Conservation (phyloP, 2,797 vertebrate genomes). For the Ptychobarbus kaznakovi region DNA sequence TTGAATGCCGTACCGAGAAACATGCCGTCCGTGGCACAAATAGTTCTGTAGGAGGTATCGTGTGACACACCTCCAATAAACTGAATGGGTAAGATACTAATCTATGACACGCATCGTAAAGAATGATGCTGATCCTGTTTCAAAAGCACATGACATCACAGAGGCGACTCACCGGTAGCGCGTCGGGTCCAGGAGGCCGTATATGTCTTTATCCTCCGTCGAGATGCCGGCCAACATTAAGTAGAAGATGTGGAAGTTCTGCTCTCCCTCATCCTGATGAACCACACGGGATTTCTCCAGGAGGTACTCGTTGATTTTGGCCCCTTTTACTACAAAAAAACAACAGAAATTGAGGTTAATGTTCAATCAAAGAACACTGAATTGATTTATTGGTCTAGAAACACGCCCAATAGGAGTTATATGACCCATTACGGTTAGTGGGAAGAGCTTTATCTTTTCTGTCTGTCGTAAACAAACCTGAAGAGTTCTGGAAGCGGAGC, state of each 20-base stretch:
- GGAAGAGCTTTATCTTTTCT: not conserved
- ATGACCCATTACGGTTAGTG: not conserved
- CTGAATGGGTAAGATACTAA: not conserved
- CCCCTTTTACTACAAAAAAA: slow-evolving; percentile 73
- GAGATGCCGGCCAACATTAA: slow-evolving; percentile 79
- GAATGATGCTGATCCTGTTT: not conserved
- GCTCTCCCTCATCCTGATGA: slow-evolving; percentile 76
- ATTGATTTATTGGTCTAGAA: not conserved
- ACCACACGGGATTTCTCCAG: slow-evolving; percentile 82
- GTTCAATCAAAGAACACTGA: not conserved
- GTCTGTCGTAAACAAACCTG: slow-evolving; percentile 64
- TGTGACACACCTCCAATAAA: slow-evolving; percentile 4
- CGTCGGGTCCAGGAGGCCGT: slow-evolving; percentile 77
- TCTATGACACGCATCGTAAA: slow-evolving; percentile 14
- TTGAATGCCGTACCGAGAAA: not conserved
- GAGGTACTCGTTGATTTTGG: slow-evolving; percentile 81
- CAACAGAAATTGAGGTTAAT: not conserved
- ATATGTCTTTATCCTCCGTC: slow-evolving; percentile 74
- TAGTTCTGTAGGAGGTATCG: not conserved
- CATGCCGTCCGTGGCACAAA: not conserved
- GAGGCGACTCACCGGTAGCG: slow-evolving; percentile 74
- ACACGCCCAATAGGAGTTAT: not conserved
- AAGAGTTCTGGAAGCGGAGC: slow-evolving; percentile 75
- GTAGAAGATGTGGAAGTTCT: slow-evolving; percentile 84
- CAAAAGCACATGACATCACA: not conserved